Conservation (phyloP, 2,797 vertebrate species). For the Podargus strigoides region DNA sequence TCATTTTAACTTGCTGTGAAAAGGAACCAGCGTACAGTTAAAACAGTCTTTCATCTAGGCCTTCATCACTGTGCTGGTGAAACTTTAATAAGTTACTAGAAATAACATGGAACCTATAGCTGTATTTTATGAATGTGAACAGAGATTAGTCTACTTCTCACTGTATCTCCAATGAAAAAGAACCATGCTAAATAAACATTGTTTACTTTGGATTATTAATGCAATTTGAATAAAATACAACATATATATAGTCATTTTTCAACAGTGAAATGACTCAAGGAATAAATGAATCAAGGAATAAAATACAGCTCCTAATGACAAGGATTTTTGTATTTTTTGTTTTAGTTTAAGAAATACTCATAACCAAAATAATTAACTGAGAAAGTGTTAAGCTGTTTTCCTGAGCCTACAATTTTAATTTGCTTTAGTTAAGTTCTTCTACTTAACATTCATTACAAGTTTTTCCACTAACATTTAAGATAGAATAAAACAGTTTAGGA, state of each 20-base stretch:
- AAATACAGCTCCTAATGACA: not conserved
- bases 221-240: slow-evolving; percentile 27
- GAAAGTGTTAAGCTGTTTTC: not conserved
- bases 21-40: not conserved
- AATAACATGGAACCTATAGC: not conserved
- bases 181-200: not conserved
- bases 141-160: not conserved
- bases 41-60: not conserved
- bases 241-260: not conserved
- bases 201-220: not conserved
- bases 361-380: not conserved
- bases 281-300: too few species aligned
- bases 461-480: not conserved
- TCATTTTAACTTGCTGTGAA: not conserved
- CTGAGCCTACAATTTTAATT: not conserved
- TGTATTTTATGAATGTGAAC: not conserved
- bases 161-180: not conserved
- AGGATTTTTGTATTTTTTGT: not conserved
- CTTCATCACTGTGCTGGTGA: not conserved
- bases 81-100: not conserved
- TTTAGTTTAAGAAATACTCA: not conserved
- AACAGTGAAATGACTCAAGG: not conserved
- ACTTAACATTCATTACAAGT: not conserved
- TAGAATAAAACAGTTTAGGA: not conserved
- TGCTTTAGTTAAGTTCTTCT: not conserved